A percentile compares a stretch with the other conserved stretches of the same genome.
These are phyloP conservation scores for Tychaedon coryphoeus DNA, from an alignment of 2,113 vertebrate species.

Conservation along the genomic window DNA sequence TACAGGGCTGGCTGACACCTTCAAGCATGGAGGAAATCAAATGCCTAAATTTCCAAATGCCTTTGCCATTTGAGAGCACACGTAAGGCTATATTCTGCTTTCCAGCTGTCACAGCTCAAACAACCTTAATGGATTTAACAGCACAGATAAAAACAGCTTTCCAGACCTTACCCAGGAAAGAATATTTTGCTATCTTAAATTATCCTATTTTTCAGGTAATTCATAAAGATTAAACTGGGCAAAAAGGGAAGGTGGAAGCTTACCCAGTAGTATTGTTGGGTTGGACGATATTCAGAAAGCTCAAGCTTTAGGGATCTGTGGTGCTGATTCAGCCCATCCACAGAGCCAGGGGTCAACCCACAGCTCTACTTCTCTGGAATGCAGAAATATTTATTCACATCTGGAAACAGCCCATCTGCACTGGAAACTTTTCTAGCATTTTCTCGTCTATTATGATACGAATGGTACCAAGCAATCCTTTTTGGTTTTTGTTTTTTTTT, in stretches of 20 bases:
- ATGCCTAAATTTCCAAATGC: not conserved
- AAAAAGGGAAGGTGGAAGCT: constrained; percentile 35
- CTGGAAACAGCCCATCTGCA: constrained; percentile 36
- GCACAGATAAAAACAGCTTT: not conserved
- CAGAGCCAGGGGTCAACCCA: constrained; percentile 50
- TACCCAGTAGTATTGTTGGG: not conserved
- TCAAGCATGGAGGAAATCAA: constrained; percentile 9
- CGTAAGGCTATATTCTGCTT: not conserved
- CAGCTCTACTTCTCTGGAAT: constrained; percentile 51
- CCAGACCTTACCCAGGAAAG: not conserved
- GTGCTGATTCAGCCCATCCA: constrained; percentile 57
- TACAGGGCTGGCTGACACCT: not conserved
- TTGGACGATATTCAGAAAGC: constrained; percentile 1
- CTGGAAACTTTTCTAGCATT: constrained; percentile 11
- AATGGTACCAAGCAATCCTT: not conserved
- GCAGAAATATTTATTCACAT: constrained; percentile 64
- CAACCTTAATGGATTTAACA: constrained; percentile 38
- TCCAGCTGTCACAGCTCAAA: constrained; percentile 8
- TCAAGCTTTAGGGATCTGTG: constrained; percentile 26
- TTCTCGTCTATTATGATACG: not conserved
- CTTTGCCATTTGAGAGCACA: constrained; percentile 17
- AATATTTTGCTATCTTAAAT: not conserved
- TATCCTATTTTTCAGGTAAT: constrained; percentile 34
- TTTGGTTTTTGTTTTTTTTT: not conserved
- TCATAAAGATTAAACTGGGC: constrained; percentile 29